Percentiles rank a stretch among this genome's conserved stretches.
phyloP scores from a whole-genome alignment of 2,888 invertebrate genomes.

The Apodemia hepburni region DNA sequence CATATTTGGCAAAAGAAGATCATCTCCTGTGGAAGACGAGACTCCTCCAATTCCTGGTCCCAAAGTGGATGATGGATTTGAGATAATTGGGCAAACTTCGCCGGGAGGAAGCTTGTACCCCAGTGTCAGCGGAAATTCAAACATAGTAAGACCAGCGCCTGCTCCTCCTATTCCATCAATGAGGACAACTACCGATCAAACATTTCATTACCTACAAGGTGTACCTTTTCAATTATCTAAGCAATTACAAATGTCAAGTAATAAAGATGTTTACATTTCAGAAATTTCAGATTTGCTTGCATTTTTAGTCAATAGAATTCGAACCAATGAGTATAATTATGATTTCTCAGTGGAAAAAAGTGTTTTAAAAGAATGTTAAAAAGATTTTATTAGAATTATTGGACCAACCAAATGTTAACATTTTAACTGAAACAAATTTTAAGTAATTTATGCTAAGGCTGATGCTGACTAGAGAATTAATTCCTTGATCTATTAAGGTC shows the following conservation, averaged over 20 bases:
- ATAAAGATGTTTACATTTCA: conserved; percentile 68
- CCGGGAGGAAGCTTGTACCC: conserved; percentile 56
- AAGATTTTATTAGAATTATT: background rate
- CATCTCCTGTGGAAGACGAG: conserved; percentile 69
- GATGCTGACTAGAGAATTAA: no score
- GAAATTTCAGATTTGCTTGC: conserved; percentile 74
- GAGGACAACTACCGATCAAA: conserved; percentile 41
- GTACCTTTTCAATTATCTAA: conserved; percentile 77
- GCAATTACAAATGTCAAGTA: conserved; percentile 63
- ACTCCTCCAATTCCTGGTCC: conserved; percentile 69
- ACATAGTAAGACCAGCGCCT: conserved; percentile 56
- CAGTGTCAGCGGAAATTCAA: conserved; percentile 45
- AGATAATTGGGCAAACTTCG: conserved; percentile 54
- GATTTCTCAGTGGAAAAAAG: conserved; percentile 77
- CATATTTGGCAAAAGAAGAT: conserved; percentile 66
- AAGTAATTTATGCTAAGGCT: no score
- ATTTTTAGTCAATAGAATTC: conserved; percentile 69
- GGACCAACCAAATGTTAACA: no score
- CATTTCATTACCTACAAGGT: conserved; percentile 73
- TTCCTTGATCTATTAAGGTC: no score
- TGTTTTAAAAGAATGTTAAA: conserved; percentile 72
- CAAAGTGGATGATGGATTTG: conserved; percentile 60
- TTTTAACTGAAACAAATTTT: no score
- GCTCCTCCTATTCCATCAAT: conserved; percentile 41
- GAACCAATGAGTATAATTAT: conserved; percentile 64